phyloP scores from a whole-genome alignment of 2,113 vertebrate species.

The Catharus fuscescens region DNA sequence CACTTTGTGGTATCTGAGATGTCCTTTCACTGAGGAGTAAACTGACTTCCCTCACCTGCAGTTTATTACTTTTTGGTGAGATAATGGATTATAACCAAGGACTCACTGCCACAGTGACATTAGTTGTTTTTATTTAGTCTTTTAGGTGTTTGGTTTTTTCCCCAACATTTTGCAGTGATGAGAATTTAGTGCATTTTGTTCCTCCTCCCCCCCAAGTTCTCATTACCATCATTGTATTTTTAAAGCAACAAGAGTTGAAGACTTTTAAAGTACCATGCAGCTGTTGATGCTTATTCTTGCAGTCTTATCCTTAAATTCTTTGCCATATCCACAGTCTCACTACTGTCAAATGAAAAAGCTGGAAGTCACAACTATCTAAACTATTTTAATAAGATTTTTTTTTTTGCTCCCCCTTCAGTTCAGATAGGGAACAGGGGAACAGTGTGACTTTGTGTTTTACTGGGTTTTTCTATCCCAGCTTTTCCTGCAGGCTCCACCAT shows the following conservation, averaged over 20 bases:
- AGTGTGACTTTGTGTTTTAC: neutral
- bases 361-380: neutral
- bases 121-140: neutral
- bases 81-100: neutral
- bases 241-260: neutral
- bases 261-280: neutral
- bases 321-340: neutral
- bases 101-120: neutral
- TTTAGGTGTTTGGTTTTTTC: neutral
- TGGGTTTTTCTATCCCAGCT: neutral
- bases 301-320: neutral
- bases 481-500: neutral
- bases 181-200: neutral
- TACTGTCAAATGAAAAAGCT: neutral
- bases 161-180: neutral
- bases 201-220: neutral
- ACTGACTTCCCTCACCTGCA: neutral
- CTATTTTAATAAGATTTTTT: neutral
- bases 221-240: neutral
- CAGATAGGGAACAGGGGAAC: neutral
- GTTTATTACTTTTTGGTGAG: neutral
- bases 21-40: neutral
- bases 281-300: neutral
- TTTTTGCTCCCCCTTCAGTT: rapidly evolving
- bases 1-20: neutral